Evolutionary conservation across 2,888 invertebrate genomes (phyloP).

Genomic region (Athetis lepigone): DNA sequence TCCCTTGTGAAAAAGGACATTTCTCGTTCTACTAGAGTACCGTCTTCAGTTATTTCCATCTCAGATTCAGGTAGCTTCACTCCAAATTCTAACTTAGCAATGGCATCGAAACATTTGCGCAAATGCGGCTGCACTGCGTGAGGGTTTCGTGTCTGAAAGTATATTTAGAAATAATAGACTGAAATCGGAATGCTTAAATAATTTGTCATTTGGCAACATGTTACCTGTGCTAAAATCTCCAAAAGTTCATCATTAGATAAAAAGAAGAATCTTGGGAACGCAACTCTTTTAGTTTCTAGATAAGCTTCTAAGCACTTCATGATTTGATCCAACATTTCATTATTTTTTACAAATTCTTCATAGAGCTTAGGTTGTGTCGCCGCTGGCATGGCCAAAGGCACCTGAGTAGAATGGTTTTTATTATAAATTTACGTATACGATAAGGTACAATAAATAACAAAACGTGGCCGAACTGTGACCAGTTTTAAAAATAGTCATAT

Average conservation of each 20-base stretch:
- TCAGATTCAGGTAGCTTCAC: slow-evolving; percentile 88
- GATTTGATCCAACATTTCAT: slow-evolving; percentile 95
- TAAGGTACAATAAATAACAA: too few species aligned
- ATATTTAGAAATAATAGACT: neutral
- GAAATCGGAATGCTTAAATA: neutral
- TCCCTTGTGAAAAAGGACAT: slow-evolving; percentile 85
- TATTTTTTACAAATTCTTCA: slow-evolving; percentile 93
- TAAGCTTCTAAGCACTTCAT: slow-evolving; percentile 97
- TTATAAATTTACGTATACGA: too few species aligned
- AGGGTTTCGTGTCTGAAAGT: slow-evolving; percentile 93
- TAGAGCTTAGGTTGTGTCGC: slow-evolving; percentile 93
- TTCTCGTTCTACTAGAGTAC: slow-evolving; percentile 82
- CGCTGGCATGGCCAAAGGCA: slow-evolving; percentile 95
- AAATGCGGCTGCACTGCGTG: slow-evolving; percentile 97
- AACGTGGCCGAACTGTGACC: too few species aligned
- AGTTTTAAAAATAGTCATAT: too few species aligned
- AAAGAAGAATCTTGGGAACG: slow-evolving; percentile 97
- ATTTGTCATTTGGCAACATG: neutral
- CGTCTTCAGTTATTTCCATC: slow-evolving; percentile 90
- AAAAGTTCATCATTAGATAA: slow-evolving; percentile 97
- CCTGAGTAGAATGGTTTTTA: slow-evolving; percentile 70
- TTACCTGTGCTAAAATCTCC: slow-evolving; percentile 96
- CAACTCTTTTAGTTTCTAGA: slow-evolving; percentile 96
- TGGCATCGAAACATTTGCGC: slow-evolving; percentile 97
- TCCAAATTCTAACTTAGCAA: slow-evolving; percentile 94